These are phyloP conservation scores for Mythimna ferrago DNA, from an alignment of 2,888 invertebrate species.

Conservation along the genomic window DNA sequence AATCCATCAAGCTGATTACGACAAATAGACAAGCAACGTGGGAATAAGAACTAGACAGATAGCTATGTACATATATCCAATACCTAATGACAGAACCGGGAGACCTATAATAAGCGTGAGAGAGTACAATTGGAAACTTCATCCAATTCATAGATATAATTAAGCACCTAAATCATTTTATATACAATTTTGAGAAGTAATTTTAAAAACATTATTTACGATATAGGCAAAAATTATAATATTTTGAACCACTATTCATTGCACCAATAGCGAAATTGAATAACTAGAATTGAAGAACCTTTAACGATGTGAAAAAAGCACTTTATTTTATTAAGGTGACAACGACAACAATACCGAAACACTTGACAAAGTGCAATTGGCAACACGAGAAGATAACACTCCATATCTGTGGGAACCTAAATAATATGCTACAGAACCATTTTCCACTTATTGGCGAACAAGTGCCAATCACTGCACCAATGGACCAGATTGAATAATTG, in stretches of 20 bases:
- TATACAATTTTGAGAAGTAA: not conserved
- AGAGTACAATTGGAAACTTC: constrained; percentile 1
- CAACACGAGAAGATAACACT: constrained; percentile 2
- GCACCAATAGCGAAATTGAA: constrained; percentile 15
- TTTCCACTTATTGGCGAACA: constrained; percentile 33
- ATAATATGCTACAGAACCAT: constrained; percentile 24
- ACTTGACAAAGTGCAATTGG: constrained; percentile 33
- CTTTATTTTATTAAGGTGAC: constrained; percentile 1
- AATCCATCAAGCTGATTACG: constrained; percentile 11
- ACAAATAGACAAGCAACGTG: constrained; percentile 3
- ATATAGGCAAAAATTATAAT: not conserved
- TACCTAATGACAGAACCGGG: not conserved
- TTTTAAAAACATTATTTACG: not conserved
- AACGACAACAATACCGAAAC: constrained; percentile 11
- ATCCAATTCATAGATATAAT: not conserved
- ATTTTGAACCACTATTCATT: constrained; percentile 5
- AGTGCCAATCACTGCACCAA: constrained; percentile 61
- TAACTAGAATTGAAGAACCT: constrained; percentile 21
- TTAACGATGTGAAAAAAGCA: constrained; percentile 6
- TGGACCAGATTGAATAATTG: constrained; percentile 48
- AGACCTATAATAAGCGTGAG: not conserved
- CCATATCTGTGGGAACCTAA: constrained; percentile 16
- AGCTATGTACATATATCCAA: not conserved
- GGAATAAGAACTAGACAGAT: not conserved
- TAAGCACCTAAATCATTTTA: not conserved